These are phyloP conservation scores for Sebastes minor DNA, from an alignment of 2,797 vertebrate species.

Conservation along the genomic window DNA sequence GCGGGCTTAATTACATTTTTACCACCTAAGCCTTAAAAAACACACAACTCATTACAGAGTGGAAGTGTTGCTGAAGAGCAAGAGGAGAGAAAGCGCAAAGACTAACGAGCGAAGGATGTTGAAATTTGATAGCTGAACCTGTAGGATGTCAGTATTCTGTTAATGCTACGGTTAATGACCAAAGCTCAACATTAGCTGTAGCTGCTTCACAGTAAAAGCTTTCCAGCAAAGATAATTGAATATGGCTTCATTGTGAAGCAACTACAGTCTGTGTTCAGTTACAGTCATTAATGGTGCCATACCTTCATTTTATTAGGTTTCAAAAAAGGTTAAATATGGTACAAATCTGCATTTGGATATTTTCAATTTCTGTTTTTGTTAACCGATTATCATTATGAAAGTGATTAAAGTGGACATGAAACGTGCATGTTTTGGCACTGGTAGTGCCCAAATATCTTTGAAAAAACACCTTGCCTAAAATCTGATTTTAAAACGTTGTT, in stretches of 20 bases:
- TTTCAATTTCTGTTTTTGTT: background rate
- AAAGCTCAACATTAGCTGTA: conserved; percentile 25
- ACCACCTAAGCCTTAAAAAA: conserved; percentile 22
- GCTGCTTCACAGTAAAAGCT: conserved; percentile 15
- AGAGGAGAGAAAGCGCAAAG: conserved; percentile 10
- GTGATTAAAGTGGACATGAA: no score
- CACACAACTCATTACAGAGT: conserved; percentile 35
- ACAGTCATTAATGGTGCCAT: background rate
- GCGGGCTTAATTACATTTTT: conserved; percentile 36
- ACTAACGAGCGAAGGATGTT: conserved; percentile 12
- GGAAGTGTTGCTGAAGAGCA: conserved; percentile 15
- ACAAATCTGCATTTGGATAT: background rate
- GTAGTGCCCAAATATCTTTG: no score
- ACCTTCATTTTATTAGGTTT: background rate
- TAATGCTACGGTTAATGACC: conserved; percentile 25
- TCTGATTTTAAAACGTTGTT: no score
- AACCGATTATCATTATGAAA: background rate
- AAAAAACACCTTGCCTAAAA: no score
- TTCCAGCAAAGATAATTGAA: conserved; percentile 6
- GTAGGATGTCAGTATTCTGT: conserved; percentile 14
- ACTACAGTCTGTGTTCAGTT: conserved; percentile 3
- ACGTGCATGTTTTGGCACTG: no score
- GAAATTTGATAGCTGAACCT: conserved; percentile 25
- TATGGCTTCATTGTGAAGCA: background rate
- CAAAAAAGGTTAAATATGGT: background rate